Percentiles rank a stretch among this genome's conserved stretches.
phyloP scores from a whole-genome alignment of 2,113 vertebrate species.

The Semicossyphus pulcher region DNA sequence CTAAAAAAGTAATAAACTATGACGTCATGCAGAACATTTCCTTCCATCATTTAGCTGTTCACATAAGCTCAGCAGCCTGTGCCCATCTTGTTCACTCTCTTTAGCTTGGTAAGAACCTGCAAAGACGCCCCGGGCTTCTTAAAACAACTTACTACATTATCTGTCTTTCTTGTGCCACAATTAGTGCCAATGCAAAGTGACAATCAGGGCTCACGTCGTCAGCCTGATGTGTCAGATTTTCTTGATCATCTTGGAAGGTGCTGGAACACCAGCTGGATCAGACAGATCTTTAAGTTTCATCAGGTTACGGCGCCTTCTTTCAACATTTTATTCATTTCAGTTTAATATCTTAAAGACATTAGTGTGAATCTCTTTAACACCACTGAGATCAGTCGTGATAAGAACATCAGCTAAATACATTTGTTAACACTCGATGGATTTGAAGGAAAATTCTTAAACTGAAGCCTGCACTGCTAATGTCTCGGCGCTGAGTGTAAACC shows the following conservation, averaged over 20 bases:
- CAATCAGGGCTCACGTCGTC: neutral
- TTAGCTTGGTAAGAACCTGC: neutral
- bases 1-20: too few relatives aligned
- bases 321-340: conserved; percentile 2
- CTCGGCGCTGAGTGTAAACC: conserved; percentile 34
- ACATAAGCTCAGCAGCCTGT: too few relatives aligned
- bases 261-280: neutral
- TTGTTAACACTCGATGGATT: neutral
- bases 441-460: neutral
- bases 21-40: too few relatives aligned
- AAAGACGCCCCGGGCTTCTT: neutral
- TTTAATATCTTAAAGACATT: neutral
- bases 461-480: conserved; percentile 14
- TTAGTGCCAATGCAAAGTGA: neutral
- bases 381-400: neutral
- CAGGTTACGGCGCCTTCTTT: neutral
- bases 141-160: neutral
- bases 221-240: neutral
- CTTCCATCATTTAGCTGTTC: too few relatives aligned
- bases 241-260: conserved; percentile 4
- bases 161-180: conserved; percentile 2
- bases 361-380: neutral
- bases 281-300: neutral
- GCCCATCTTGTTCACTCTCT: too few relatives aligned
- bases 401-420: neutral